Conservation (phyloP, 35 echinoderm and acorn worm genomes). For the Lytechinus variegatus region DNA sequence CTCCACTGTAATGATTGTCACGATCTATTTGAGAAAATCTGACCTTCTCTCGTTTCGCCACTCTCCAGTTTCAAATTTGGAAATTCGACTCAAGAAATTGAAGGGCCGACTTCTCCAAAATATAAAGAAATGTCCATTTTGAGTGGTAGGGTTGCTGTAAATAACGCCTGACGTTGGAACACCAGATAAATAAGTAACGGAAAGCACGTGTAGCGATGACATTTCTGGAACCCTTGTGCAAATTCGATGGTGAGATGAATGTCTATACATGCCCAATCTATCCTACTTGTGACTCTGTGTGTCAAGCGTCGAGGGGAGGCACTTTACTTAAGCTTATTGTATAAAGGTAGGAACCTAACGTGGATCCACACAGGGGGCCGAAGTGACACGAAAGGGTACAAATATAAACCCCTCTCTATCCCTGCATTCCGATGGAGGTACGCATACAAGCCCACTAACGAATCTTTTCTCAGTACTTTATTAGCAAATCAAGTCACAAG, state of each 20-base stretch:
- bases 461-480: constrained; percentile 32
- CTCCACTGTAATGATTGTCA: neutral
- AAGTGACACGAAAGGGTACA: constrained; percentile 23
- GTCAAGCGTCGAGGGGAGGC: neutral
- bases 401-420: constrained; percentile 22
- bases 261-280: neutral
- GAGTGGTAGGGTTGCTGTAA: neutral
- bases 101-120: constrained; percentile 16
- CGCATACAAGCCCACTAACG: neutral
- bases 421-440: neutral
- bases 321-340: constrained; percentile 14
- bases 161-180: neutral
- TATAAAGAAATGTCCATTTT: constrained; percentile 6
- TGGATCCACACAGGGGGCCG: constrained; percentile 26
- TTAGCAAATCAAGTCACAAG: constrained; percentile 35
- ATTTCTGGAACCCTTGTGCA: constrained; percentile 32
- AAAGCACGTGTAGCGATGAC: constrained; percentile 34
- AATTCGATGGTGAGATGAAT: constrained; percentile 33
- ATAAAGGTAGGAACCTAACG: constrained; percentile 3
- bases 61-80: neutral
- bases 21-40: constrained; percentile 19
- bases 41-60: neutral
- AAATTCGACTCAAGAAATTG: neutral
- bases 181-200: constrained; percentile 27
- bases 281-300: neutral